Conservation (phyloP, 2,888 invertebrate species). For the Lucinisca nassula region DNA sequence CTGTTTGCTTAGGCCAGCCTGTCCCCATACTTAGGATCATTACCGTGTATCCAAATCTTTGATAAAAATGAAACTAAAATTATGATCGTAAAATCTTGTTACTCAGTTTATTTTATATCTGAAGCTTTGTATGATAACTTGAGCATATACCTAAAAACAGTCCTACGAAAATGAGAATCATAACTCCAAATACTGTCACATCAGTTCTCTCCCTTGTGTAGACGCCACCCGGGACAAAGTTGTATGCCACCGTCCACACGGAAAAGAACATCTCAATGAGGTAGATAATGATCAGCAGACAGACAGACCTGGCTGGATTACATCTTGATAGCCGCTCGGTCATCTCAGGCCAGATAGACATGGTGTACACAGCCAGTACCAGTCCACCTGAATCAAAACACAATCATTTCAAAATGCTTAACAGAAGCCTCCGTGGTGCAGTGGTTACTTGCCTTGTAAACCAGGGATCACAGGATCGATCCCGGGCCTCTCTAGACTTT, state of each 20-base stretch:
- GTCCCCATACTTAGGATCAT: too few species aligned
- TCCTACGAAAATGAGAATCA: constrained; percentile 79
- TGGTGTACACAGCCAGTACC: constrained; percentile 82
- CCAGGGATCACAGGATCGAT: too few species aligned
- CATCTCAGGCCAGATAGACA: constrained; percentile 87
- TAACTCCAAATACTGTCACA: constrained; percentile 82
- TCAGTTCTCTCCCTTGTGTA: constrained; percentile 88
- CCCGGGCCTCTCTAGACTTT: too few species aligned
- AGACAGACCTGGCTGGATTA: constrained; percentile 82
- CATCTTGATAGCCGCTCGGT: constrained; percentile 80
- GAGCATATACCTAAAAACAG: constrained; percentile 80
- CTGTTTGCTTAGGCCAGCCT: too few species aligned
- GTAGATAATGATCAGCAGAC: constrained; percentile 83
- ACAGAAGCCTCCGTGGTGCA: too few species aligned
- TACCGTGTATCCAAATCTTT: too few species aligned
- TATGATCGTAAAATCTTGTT: too few species aligned
- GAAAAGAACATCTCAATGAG: constrained; percentile 86
- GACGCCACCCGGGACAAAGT: constrained; percentile 88
- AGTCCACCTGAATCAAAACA: constrained; percentile 81
- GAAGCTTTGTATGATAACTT: too few species aligned
- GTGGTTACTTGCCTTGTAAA: too few species aligned
- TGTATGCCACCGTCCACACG: constrained; percentile 88
- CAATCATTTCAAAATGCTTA: neutral
- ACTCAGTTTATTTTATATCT: too few species aligned
- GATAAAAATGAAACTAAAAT: too few species aligned